Conservation (phyloP, 2,113 vertebrate genomes). For the Halcyon malimbica region DNA sequence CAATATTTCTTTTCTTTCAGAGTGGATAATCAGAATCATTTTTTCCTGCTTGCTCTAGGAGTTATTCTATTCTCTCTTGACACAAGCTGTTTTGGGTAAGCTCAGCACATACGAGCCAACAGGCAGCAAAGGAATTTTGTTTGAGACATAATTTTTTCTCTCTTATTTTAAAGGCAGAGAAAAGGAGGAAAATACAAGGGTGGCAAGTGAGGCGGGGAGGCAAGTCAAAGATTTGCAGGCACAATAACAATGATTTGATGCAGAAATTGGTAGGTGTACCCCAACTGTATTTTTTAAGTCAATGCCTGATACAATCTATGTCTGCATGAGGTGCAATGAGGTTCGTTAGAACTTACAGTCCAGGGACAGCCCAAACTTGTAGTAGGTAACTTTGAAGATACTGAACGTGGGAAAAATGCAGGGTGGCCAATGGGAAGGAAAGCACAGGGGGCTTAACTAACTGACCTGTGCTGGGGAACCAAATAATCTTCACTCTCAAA, state of each 20-base stretch:
- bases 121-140: neutral
- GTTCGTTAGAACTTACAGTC: neutral
- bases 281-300: neutral
- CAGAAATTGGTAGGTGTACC: neutral
- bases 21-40: neutral
- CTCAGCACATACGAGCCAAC: neutral
- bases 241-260: neutral
- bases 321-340: neutral
- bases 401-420: neutral
- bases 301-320: neutral
- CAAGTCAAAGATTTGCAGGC: neutral
- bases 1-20: neutral
- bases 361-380: neutral
- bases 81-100: neutral
- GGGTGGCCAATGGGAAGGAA: neutral
- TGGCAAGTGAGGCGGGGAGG: neutral
- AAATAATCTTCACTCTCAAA: neutral
- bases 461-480: neutral
- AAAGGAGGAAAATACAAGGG: neutral
- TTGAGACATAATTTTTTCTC: neutral
- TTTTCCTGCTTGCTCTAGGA: neutral
- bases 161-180: neutral
- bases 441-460: neutral
- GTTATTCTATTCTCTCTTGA: neutral
- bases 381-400: neutral